Evolutionary conservation across 2,888 invertebrate species (phyloP).

Genomic region (Pyrrhia umbra): DNA sequence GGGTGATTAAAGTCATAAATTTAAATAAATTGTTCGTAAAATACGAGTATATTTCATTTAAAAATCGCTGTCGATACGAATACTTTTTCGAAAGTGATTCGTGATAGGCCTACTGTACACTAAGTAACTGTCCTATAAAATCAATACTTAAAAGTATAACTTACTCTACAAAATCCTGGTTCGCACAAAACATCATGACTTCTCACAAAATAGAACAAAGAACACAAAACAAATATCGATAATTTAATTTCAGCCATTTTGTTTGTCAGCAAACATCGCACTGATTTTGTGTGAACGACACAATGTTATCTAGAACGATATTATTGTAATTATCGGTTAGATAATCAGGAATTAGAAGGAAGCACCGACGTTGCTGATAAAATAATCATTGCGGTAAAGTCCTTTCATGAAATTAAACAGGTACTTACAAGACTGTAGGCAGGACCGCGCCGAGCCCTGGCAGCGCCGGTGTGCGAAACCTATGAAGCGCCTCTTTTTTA

Average conservation of each 20-base stretch:
- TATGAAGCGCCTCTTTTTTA: no score
- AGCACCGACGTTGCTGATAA: slow-evolving; percentile 45
- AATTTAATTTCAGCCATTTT: slow-evolving; percentile 72
- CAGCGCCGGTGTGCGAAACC: no score
- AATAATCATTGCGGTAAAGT: neutral
- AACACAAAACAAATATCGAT: slow-evolving; percentile 69
- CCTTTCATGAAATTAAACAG: no score
- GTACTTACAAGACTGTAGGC: no score
- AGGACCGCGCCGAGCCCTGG: no score
- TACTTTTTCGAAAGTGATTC: no score
- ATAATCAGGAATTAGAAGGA: slow-evolving; percentile 54
- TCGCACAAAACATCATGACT: slow-evolving; percentile 74
- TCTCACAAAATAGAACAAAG: slow-evolving; percentile 58
- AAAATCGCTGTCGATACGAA: no score
- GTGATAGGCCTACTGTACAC: no score
- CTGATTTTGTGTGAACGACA: slow-evolving; percentile 67
- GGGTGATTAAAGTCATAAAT: no score
- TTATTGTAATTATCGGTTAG: slow-evolving; percentile 54
- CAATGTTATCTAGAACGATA: slow-evolving; percentile 40
- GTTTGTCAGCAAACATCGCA: slow-evolving; percentile 50
- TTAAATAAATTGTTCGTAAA: no score
- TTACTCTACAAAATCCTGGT: slow-evolving; percentile 80
- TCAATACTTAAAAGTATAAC: slow-evolving; percentile 53
- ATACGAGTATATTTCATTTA: no score
- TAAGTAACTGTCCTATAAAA: no score